These are phyloP conservation scores for Marasmarcha lunaedactyla DNA, from an alignment of 2,888 invertebrate species.

Conservation along the genomic window DNA sequence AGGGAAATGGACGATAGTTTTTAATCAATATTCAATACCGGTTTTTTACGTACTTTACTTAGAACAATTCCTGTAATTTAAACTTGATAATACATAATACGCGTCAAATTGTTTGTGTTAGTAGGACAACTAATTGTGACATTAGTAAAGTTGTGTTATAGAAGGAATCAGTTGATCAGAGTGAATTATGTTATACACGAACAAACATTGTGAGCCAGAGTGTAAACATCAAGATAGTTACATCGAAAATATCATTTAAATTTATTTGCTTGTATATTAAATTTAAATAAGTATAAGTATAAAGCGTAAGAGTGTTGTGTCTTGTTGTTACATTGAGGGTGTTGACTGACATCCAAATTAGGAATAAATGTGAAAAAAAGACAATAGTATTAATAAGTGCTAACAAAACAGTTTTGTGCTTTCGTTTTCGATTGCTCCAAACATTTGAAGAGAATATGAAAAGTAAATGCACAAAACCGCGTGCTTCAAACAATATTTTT, in stretches of 20 bases:
- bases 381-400: too few relatives aligned
- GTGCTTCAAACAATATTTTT: too few relatives aligned
- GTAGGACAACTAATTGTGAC: constrained; percentile 29
- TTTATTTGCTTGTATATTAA: constrained; percentile 26
- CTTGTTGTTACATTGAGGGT: constrained; percentile 44
- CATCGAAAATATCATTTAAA: constrained; percentile 7
- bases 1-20: constrained; percentile 65
- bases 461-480: too few relatives aligned
- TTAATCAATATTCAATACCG: constrained; percentile 30
- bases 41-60: constrained; percentile 27
- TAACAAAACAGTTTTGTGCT: not conserved
- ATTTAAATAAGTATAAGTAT: constrained; percentile 25
- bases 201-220: too few relatives aligned
- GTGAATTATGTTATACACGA: too few relatives aligned
- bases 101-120: constrained; percentile 19
- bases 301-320: constrained; percentile 48
- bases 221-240: too few relatives aligned
- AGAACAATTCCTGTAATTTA: constrained; percentile 33
- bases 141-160: constrained; percentile 9
- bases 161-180: too few relatives aligned
- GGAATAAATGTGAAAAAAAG: not conserved
- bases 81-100: constrained; percentile 24
- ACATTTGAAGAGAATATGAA: too few relatives aligned
- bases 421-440: too few relatives aligned
- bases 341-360: constrained; percentile 48